Conservation (phyloP, 2,797 vertebrate genomes). For the Sitta carolinensis region DNA sequence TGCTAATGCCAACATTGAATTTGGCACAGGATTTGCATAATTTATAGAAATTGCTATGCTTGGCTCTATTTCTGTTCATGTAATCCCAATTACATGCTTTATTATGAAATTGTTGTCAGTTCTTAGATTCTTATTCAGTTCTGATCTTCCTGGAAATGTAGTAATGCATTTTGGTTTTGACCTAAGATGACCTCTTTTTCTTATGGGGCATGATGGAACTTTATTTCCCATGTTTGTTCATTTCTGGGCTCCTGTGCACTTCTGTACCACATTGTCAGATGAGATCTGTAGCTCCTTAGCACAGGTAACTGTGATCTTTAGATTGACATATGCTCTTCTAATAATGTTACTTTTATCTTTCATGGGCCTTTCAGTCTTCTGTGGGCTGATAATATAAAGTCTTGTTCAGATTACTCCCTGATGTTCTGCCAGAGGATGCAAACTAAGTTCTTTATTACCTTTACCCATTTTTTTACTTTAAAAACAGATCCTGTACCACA, state of each 20-base stretch:
- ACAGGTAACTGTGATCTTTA: not conserved
- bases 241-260: not conserved
- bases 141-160: not conserved
- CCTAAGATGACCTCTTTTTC: not conserved
- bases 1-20: conserved; percentile 4
- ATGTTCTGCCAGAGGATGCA: not conserved
- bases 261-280: not conserved
- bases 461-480: not conserved
- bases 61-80: conserved; percentile 37
- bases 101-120: conserved; percentile 40
- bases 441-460: not conserved
- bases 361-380: not conserved
- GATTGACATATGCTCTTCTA: not conserved
- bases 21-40: conserved; percentile 21
- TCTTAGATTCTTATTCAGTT: conserved; percentile 8
- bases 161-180: not conserved
- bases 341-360: not conserved
- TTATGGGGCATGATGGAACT: not conserved
- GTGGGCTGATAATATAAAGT: not conserved
- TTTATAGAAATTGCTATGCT: conserved; percentile 17
- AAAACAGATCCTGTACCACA: not conserved
- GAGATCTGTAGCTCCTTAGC: not conserved
- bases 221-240: not conserved
- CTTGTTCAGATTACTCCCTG: not conserved
- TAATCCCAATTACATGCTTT: conserved; percentile 41